Conservation (phyloP, 1,140 invertebrate species). For the Dolichoris vasculosae region DNA sequence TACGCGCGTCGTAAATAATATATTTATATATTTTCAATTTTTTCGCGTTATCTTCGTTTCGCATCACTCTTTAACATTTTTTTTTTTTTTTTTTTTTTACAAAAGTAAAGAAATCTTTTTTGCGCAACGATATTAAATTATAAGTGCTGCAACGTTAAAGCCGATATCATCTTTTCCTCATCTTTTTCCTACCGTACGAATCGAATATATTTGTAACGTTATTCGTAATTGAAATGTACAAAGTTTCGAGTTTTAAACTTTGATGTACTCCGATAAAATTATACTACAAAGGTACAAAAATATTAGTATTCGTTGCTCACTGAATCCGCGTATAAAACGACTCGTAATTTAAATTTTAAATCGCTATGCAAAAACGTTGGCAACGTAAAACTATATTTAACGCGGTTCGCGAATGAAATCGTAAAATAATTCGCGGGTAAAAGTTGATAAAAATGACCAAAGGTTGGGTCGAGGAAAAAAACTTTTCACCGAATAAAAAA, state of each 20-base stretch:
- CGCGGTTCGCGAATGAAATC: too few relatives aligned
- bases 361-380: too few relatives aligned
- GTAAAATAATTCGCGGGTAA: too few relatives aligned
- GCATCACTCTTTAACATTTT: too few relatives aligned
- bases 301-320: neutral
- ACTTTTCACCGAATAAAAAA: neutral
- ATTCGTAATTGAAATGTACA: neutral
- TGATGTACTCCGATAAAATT: neutral
- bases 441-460: too few relatives aligned
- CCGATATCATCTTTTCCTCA: neutral
- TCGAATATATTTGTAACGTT: neutral
- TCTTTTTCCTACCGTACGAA: too few relatives aligned
- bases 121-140: neutral
- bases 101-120: neutral
- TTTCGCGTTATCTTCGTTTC: neutral
- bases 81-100: too few relatives aligned
- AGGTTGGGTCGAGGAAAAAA: too few relatives aligned
- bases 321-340: neutral
- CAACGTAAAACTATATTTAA: too few relatives aligned
- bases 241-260: too few relatives aligned
- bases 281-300: neutral
- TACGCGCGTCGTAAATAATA: neutral
- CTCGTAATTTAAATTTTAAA: too few relatives aligned
- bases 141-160: neutral
- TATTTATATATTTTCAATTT: neutral